Percentiles rank a stretch among this genome's conserved stretches.
Conservation (phyloP, 2,888 invertebrate species). For the Camptogramma bilineatum region DNA sequence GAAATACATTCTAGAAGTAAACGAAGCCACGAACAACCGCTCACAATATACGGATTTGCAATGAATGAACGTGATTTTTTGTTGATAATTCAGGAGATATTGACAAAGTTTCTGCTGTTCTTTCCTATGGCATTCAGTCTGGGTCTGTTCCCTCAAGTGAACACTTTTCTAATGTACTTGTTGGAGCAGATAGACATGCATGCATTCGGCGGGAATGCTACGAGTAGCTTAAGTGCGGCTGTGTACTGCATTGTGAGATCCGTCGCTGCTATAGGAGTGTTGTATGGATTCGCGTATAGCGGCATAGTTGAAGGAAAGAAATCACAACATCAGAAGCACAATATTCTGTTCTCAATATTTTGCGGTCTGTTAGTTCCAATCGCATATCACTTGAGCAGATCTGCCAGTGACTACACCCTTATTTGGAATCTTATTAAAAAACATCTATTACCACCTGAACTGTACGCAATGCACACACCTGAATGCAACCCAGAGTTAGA, state of each 20-base stretch:
- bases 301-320: conserved; percentile 93
- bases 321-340: conserved; percentile 90
- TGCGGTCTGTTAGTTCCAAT: conserved; percentile 94
- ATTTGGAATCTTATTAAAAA: conserved; percentile 95
- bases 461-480: conserved; percentile 87
- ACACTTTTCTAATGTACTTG: conserved; percentile 98
- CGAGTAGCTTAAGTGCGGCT: conserved; percentile 93
- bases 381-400: conserved; percentile 96
- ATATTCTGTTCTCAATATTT: conserved; percentile 96
- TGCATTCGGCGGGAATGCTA: conserved; percentile 94
- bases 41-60: conserved; percentile 79
- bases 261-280: conserved; percentile 89
- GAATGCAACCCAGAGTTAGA: conserved; percentile 70
- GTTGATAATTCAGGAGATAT: conserved; percentile 88
- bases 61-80: conserved; percentile 86
- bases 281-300: conserved; percentile 95
- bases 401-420: conserved; percentile 95
- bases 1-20: conserved; percentile 59
- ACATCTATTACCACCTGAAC: conserved; percentile 91
- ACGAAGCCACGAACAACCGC: conserved; percentile 65
- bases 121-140: conserved; percentile 98
- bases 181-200: conserved; percentile 98
- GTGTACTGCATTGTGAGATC: conserved; percentile 94
- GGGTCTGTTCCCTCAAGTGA: conserved; percentile 98
- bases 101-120: conserved; percentile 92